A percentile compares a stretch with the other conserved stretches of the same genome.
Conservation (phyloP, 1,140 invertebrate genomes). For the Brachionus rotundiformis region DNA sequence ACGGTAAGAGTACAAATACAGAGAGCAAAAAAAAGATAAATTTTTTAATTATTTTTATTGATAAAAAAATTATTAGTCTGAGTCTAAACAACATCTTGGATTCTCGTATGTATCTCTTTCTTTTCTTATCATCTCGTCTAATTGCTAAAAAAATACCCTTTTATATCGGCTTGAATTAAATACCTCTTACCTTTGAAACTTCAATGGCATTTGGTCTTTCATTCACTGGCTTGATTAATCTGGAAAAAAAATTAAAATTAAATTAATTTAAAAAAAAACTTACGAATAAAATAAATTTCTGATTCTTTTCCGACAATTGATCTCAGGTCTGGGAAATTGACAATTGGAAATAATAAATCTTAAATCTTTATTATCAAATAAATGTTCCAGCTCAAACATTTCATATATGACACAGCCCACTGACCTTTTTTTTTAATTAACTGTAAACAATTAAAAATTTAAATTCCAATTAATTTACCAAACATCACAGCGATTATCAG, state of each 20-base stretch:
- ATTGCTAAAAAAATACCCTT: neutral
- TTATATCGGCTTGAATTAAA: neutral
- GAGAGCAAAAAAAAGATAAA: neutral
- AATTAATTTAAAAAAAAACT: neutral
- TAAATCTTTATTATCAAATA: slow-evolving; percentile 25
- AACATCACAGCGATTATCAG: neutral
- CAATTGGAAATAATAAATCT: neutral
- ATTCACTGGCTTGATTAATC: neutral
- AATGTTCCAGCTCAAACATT: slow-evolving; percentile 9
- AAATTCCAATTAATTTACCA: neutral
- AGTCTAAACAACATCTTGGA: slow-evolving; percentile 1
- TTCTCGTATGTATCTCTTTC: slow-evolving; percentile 20
- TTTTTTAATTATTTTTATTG: neutral
- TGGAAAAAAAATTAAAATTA: neutral
- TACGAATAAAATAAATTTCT: slow-evolving; percentile 33
- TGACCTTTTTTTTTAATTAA: neutral
- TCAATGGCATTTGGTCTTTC: slow-evolving; percentile 25
- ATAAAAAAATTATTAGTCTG: neutral
- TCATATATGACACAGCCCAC: slow-evolving; percentile 1
- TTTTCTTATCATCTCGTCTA: slow-evolving; percentile 15
- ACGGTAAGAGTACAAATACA: neutral
- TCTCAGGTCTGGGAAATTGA: neutral
- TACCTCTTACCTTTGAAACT: neutral
- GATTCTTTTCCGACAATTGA: neutral
- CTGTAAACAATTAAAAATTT: neutral